Evolutionary conservation across 2,888 invertebrate genomes (phyloP), one percentile per base, ranked within the genome.

Genomic region (Carabus problematicus): DNA sequence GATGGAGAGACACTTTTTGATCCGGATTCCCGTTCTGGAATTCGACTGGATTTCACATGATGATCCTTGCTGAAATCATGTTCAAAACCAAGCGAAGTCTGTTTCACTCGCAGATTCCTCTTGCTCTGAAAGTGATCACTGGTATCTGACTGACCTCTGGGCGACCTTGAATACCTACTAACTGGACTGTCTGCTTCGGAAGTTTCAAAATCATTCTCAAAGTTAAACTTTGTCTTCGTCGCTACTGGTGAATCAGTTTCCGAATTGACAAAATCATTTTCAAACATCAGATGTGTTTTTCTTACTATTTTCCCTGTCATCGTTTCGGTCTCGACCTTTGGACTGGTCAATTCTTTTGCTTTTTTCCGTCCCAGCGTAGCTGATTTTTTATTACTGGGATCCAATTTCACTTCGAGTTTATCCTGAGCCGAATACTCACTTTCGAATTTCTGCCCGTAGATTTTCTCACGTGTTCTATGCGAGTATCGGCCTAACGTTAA

Each of bases 181-280:
- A 75, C 64, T 0, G 79, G 77, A 9, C 78, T 76, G 64, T 80
- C 79, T 0, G 76, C 75, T 72, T 79, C 78, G 2, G 79, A 77
- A 16, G 77, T 78, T 72, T 79, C 79, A 70, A 80, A 79, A 62
- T 80, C 80, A 41, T 77, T 78, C 64, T 80, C 79, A 49, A 79
- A 79, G 56, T 74, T 75, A 63, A 79, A 79, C 70, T 78, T 76
- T 56, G 71, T 72, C 49, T 59, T 58, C 7, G 70, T 70, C n/a
- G 72, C 75, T 70, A 73, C 72, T 66, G 76, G 77, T 71, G 74
- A 78, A 68, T 76, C 79, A 66, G 72, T 76, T 60, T 81, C 80
- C 11, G 77, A 77, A 55, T 83, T 79, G 0, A 89, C 86, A 74
- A 91, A 91, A 78, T 91, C 91, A 78, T 91, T 91, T 76, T 91